These are phyloP conservation scores for Drosophila merina DNA, from an alignment of 2,888 invertebrate species.

Conservation along the genomic window DNA sequence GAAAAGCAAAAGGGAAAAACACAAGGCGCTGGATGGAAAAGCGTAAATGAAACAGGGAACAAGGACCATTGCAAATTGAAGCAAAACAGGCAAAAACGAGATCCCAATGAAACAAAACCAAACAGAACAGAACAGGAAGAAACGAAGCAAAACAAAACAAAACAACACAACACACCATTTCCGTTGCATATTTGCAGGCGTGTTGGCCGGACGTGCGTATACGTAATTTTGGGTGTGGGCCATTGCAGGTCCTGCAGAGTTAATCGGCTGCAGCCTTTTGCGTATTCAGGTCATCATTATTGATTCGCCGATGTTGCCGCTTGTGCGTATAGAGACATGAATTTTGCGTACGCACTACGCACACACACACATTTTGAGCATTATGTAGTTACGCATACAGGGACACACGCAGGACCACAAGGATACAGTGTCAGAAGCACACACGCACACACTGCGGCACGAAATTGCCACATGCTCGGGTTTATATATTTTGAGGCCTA, in stretches of 20 bases:
- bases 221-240: conserved; percentile 25
- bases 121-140: conserved; percentile 42
- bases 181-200: conserved; percentile 64
- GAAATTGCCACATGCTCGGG: conserved; percentile 54
- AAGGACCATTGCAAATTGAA: conserved; percentile 39
- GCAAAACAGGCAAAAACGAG: conserved; percentile 36
- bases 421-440: conserved; percentile 2
- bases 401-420: background rate
- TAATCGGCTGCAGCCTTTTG: conserved; percentile 70
- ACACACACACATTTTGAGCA: conserved; percentile 40
- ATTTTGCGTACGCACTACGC: conserved; percentile 71
- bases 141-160: conserved; percentile 12
- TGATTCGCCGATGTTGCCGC: conserved; percentile 69
- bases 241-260: conserved; percentile 54
- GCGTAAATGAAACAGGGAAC: conserved; percentile 70
- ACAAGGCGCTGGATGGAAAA: conserved; percentile 61
- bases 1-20: conserved; percentile 32
- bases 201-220: conserved; percentile 15
- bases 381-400: conserved; percentile 37
- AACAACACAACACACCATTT: conserved; percentile 42
- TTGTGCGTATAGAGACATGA: conserved; percentile 76
- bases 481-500: conserved; percentile 68
- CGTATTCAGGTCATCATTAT: conserved; percentile 79
- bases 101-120: conserved; percentile 42
- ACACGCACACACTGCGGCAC: conserved; percentile 30